A percentile compares a stretch with the other conserved stretches of the same genome.
Conservation (phyloP, 2,113 vertebrate genomes). For the Meriones unguiculatus region DNA sequence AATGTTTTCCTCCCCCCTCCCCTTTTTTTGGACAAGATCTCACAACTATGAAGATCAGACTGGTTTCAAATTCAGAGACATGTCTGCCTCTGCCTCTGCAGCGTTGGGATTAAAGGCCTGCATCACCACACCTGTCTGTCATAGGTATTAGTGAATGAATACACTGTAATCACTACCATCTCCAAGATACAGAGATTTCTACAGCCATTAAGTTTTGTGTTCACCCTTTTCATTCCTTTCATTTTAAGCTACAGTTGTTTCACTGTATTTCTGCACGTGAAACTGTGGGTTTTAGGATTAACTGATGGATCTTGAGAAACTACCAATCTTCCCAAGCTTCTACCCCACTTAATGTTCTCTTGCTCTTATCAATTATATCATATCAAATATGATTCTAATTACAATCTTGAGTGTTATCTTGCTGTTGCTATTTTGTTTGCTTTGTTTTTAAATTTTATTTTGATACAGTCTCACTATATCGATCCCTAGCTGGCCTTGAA, state of each 20-base stretch:
- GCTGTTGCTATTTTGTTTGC: not conserved
- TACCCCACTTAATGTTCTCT: not conserved
- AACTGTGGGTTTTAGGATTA: not conserved
- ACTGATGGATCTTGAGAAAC: not conserved
- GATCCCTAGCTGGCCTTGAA: not conserved
- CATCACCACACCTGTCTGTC: not conserved
- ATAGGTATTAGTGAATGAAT: not conserved
- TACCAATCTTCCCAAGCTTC: not conserved
- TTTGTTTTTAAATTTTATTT: not conserved
- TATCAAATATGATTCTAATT: not conserved
- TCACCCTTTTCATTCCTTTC: not conserved
- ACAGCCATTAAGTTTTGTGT: not conserved
- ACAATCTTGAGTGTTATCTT: not conserved
- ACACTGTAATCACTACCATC: not conserved
- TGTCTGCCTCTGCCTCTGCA: not conserved
- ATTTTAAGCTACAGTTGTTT: not conserved
- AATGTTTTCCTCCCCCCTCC: not conserved
- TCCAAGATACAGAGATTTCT: constrained; percentile 1
- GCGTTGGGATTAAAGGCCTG: not conserved
- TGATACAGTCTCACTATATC: not conserved
- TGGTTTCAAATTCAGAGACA: not conserved
- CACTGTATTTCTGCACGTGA: not conserved
- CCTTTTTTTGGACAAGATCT: not conserved
- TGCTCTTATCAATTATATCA: not conserved
- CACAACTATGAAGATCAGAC: not conserved